Evolutionary conservation across 1,140 invertebrate species (phyloP).

Genomic region (Triops cancriformis): DNA sequence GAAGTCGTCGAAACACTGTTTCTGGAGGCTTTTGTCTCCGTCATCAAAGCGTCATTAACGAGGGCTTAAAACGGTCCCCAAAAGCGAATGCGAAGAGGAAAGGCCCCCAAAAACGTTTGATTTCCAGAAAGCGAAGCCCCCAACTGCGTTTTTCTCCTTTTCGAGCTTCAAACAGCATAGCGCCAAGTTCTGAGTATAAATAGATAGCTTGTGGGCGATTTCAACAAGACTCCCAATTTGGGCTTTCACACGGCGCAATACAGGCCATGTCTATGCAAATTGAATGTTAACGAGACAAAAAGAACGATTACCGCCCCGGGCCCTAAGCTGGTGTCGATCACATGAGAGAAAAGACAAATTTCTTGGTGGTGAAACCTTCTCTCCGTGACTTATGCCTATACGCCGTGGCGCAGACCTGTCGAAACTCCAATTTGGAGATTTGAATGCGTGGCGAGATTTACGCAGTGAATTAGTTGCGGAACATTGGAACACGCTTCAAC

Average conservation of each 20-base stretch:
- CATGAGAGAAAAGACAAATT: no score
- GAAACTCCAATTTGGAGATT: no score
- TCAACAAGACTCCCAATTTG: neutral
- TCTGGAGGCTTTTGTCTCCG: slow-evolving; percentile 9
- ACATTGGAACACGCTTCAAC: no score
- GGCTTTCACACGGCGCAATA: neutral
- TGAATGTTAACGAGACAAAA: neutral
- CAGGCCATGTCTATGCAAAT: neutral
- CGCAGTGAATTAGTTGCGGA: no score
- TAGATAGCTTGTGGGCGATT: neutral
- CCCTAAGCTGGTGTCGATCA: no score
- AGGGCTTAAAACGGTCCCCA: neutral
- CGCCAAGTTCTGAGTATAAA: neutral
- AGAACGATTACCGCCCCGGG: neutral
- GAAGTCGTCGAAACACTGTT: no score
- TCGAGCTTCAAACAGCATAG: neutral
- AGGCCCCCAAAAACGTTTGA: neutral
- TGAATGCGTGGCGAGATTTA: no score
- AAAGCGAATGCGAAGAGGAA: neutral
- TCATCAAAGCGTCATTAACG: slow-evolving; percentile 6
- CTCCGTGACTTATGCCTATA: no score
- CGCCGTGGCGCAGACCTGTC: no score
- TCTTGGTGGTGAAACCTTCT: no score
- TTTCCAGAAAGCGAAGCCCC: neutral
- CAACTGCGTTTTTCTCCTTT: neutral